These are phyloP conservation scores for Panulirus ornatus DNA, from an alignment of 1,140 invertebrate genomes.

Conservation along the genomic window DNA sequence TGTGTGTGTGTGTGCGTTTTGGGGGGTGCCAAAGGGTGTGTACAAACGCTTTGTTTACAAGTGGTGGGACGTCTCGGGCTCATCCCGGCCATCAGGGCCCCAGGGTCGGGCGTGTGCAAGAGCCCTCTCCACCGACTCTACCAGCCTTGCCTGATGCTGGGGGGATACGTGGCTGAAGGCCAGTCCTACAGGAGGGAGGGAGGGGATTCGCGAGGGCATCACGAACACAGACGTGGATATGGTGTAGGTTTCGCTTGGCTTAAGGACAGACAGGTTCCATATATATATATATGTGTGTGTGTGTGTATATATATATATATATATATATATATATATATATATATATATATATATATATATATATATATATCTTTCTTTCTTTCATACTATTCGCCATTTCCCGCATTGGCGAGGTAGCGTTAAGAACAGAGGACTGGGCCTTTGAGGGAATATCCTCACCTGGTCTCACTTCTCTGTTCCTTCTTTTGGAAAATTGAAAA, in stretches of 20 bases:
- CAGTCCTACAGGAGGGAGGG: neutral
- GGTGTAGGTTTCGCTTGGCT: neutral
- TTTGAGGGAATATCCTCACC: too few species aligned
- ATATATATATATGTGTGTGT: neutral
- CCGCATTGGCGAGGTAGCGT: too few species aligned
- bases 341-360: neutral
- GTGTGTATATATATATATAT: conserved; percentile 1
- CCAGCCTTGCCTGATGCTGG: neutral
- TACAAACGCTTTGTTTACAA: conserved; percentile 27
- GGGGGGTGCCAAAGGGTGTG: neutral
- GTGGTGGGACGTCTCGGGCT: conserved; percentile 18
- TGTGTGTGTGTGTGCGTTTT: conserved; percentile 1
- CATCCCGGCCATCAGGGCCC: neutral
- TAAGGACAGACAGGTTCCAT: neutral
- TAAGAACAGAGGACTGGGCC: too few species aligned
- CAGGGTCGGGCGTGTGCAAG: conserved; percentile 18
- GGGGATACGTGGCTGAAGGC: neutral
- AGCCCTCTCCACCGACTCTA: neutral
- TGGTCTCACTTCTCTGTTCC: too few species aligned
- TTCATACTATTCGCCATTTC: too few species aligned
- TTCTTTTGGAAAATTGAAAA: too few species aligned
- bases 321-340: neutral
- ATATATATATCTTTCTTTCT: too few species aligned
- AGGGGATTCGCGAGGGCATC: neutral
- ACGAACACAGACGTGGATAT: neutral